These are phyloP conservation scores for Lasioglossum marginatum DNA, from an alignment of 2,888 invertebrate species.

Conservation along the genomic window DNA sequence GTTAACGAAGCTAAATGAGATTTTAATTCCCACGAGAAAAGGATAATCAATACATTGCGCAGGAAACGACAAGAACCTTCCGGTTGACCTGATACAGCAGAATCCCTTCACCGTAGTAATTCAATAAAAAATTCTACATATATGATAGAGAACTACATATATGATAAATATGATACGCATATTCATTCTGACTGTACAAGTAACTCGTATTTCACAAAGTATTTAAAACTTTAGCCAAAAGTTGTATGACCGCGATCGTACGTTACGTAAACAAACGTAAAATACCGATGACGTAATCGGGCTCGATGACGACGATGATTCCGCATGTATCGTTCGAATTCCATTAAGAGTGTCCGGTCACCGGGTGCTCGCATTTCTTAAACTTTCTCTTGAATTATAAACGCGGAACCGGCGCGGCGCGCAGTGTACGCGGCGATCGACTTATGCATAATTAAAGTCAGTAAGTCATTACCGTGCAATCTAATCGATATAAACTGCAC, in stretches of 20 bases:
- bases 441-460: constrained; percentile 42
- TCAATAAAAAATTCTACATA: background rate
- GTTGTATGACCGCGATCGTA: background rate
- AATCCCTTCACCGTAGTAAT: background rate
- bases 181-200: no score
- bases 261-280: background rate
- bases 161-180: no score
- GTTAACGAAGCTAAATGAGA: constrained; percentile 5
- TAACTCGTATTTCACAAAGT: no score
- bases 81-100: background rate
- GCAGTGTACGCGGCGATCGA: constrained; percentile 21
- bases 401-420: constrained; percentile 30
- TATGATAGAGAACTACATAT: no score
- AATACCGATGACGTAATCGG: background rate
- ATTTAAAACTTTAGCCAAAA: background rate
- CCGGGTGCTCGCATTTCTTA: constrained; percentile 13
- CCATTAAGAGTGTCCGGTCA: constrained; percentile 11
- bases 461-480: constrained; percentile 36
- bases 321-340: constrained; percentile 7
- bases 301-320: background rate
- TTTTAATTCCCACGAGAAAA: background rate
- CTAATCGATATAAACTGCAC: constrained; percentile 28
- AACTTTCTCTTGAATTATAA: constrained; percentile 40
- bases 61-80: background rate
- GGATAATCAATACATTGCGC: background rate